Evolutionary conservation across 2,888 invertebrate genomes (phyloP).

Genomic region (Platynereis dumerilii): DNA sequence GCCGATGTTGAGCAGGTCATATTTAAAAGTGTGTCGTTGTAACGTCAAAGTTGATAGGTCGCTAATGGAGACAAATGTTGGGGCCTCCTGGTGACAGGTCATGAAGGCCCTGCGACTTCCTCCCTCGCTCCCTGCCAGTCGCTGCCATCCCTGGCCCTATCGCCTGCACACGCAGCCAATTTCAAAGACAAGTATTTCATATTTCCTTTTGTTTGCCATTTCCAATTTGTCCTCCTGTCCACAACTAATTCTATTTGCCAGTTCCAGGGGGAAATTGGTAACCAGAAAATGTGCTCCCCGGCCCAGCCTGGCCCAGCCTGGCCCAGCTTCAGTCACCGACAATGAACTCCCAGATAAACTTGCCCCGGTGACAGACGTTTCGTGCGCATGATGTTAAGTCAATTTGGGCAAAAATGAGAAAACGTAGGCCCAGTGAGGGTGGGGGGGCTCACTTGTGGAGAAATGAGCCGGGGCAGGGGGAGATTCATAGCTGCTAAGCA

Average conservation of each 20-base stretch:
- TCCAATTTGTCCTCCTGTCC: not conserved
- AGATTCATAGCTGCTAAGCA: too few species aligned
- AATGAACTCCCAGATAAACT: slow-evolving; percentile 3
- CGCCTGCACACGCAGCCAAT: slow-evolving; percentile 1
- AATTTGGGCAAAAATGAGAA: slow-evolving; percentile 2
- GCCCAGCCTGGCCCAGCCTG: too few species aligned
- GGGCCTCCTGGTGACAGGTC: too few species aligned
- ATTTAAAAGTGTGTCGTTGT: too few species aligned
- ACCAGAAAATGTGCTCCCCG: not conserved
- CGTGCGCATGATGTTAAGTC: not conserved
- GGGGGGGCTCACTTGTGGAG: too few species aligned
- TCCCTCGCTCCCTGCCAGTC: too few species aligned
- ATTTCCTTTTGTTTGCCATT: slow-evolving; percentile 9
- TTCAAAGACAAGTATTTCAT: slow-evolving; percentile 8
- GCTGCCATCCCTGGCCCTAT: not conserved
- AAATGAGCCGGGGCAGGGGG: too few species aligned
- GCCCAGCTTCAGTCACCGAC: not conserved
- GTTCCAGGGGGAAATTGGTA: slow-evolving; percentile 2
- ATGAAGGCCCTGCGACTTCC: too few species aligned
- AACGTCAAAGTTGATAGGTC: too few species aligned
- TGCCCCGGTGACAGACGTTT: not conserved
- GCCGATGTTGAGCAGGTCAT: too few species aligned
- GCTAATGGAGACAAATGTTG: too few species aligned
- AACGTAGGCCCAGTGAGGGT: too few species aligned
- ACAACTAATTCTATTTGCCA: slow-evolving; percentile 2